Evolutionary conservation across 2,888 invertebrate genomes (phyloP).

Genomic region (Macroteleia sp.): DNA sequence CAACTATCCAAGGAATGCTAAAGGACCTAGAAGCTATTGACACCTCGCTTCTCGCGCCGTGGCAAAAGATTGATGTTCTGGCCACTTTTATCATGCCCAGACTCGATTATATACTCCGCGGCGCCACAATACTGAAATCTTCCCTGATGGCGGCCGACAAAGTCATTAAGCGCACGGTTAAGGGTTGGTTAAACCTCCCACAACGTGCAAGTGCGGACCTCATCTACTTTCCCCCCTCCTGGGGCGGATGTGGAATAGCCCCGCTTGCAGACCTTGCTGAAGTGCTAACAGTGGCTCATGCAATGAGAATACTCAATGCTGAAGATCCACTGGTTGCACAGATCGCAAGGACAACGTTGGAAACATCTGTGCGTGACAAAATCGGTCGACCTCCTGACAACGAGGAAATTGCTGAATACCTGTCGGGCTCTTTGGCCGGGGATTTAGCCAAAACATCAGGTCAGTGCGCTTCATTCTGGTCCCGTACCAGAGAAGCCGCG

Average conservation of each 20-base stretch:
- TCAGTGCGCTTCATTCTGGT: slow-evolving; percentile 60
- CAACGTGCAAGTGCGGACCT: slow-evolving; percentile 74
- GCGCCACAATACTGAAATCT: slow-evolving; percentile 67
- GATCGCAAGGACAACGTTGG: slow-evolving; percentile 65
- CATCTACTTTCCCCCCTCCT: slow-evolving; percentile 63
- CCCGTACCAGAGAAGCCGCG: slow-evolving; percentile 64
- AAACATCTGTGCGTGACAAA: slow-evolving; percentile 54
- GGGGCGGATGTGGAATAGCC: slow-evolving; percentile 72
- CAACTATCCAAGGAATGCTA: slow-evolving; percentile 29
- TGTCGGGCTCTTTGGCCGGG: slow-evolving; percentile 32
- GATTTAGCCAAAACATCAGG: slow-evolving; percentile 13
- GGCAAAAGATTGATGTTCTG: slow-evolving; percentile 63
- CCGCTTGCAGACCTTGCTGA: slow-evolving; percentile 74
- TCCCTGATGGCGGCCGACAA: slow-evolving; percentile 68
- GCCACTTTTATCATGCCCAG: slow-evolving; percentile 64
- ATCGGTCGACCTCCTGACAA: slow-evolving; percentile 6
- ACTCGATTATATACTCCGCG: slow-evolving; percentile 71
- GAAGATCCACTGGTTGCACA: slow-evolving; percentile 61
- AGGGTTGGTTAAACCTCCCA: slow-evolving; percentile 74
- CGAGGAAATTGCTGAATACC: slow-evolving; percentile 64
- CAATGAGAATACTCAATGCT: slow-evolving; percentile 72
- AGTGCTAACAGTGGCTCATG: slow-evolving; percentile 70
- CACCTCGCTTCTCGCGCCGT: slow-evolving; percentile 59
- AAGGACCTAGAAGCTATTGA: slow-evolving; percentile 24
- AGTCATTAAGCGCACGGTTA: slow-evolving; percentile 62